Evolutionary conservation across 2,797 vertebrate species (phyloP), one percentile per base, ranked within the genome.

Genomic region (Takifugu rubripes): DNA sequence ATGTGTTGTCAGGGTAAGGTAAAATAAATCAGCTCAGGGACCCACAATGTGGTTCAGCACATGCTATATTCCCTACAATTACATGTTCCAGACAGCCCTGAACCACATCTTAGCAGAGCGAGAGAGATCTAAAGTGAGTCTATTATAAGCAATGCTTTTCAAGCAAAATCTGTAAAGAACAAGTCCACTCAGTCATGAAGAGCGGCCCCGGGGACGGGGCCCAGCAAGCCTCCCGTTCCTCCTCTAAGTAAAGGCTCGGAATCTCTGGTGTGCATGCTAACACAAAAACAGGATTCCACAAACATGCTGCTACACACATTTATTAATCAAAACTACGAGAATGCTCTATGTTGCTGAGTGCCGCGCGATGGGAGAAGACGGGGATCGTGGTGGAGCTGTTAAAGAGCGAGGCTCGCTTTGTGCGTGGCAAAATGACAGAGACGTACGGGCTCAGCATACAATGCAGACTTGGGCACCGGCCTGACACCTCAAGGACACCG

Each of bases 401-500:
- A 72, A 82, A 58, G 50, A 63, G 64, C 51, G 46, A 45, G 29
- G 56, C 64, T 75, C 59, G 54, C 73, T 76, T 66, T 33, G 53
- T 51, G 45, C 33, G 11, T 6, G 3, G 67, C 6, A 36, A 40
- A 52, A 55, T 70, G 74, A 65, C 40, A 61, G 50, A 56, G 67
- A 64, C 33, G 72, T 67, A 51, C 63, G 52, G 64, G 53, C 36
- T 66, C 68, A 26, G 65, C 56, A 52, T 67, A 72, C 67, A 44
- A 47, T 7, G 17, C 44, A 49, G 54, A 61, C 52, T 62, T 49
- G 42, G 42, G 11, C 42, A 10, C 11, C 11, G n/a, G 48, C 36
- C 55, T 68, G 70, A 84, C 84, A 75, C 81, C 63, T 54, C 75
- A 85, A 87, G 85, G 82, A 86, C 84, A 74, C 40, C 25, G 17